phyloP scores from a whole-genome alignment of 2,888 invertebrate species.

The Acrocyrtus sp. region DNA sequence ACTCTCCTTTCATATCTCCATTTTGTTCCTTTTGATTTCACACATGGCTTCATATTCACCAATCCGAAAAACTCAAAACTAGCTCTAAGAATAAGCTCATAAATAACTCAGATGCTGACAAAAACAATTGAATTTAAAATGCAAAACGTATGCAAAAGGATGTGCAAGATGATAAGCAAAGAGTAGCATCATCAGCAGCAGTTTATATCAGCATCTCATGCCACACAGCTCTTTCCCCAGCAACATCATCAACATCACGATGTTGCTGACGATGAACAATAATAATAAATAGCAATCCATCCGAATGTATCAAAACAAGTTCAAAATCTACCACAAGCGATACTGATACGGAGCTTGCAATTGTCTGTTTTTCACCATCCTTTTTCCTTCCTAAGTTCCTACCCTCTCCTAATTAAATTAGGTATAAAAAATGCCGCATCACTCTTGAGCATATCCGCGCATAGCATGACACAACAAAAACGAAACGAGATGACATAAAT shows the following conservation, averaged over 20 bases:
- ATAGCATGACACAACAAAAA: too few relatives aligned
- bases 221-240: neutral
- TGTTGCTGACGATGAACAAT: constrained; percentile 4
- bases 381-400: too few relatives aligned
- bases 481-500: too few relatives aligned
- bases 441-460: too few relatives aligned
- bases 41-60: constrained; percentile 45
- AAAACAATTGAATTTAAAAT: constrained; percentile 41
- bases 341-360: too few relatives aligned
- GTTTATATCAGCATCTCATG: too few relatives aligned
- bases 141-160: constrained; percentile 26
- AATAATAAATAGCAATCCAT: neutral
- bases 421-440: too few relatives aligned
- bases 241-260: neutral
- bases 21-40: constrained; percentile 42
- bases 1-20: neutral
- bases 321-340: too few relatives aligned
- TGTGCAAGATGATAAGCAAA: neutral
- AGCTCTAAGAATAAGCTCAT: constrained; percentile 39
- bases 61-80: constrained; percentile 42
- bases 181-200: too few relatives aligned
- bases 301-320: too few relatives aligned
- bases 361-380: too few relatives aligned
- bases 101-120: constrained; percentile 47
- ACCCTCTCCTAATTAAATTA: too few relatives aligned